These are phyloP conservation scores for Synanthedon myopaeformis DNA, from an alignment of 2,888 invertebrate species.

Conservation along the genomic window DNA sequence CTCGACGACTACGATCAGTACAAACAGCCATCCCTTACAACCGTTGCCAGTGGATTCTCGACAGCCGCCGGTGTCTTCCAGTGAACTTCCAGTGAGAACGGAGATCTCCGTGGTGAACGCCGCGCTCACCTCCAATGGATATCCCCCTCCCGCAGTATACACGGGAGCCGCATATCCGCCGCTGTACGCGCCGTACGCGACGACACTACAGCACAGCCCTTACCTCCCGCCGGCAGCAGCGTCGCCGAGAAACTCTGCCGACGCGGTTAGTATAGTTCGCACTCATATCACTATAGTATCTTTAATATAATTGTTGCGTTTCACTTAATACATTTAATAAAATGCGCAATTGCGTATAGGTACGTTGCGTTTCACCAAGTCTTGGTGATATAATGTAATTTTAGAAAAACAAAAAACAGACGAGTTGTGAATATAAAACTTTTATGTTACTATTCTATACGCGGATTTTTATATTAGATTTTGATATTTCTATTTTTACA, in stretches of 20 bases:
- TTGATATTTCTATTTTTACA: no score
- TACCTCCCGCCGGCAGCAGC: conserved; percentile 76
- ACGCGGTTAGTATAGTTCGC: conserved; percentile 41
- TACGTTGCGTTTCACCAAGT: no score
- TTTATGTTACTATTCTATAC: no score
- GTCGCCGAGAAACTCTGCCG: conserved; percentile 73
- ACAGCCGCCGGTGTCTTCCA: conserved; percentile 38
- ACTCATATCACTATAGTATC: no score
- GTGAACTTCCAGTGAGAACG: conserved; percentile 60
- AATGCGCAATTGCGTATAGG: no score
- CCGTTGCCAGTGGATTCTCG: conserved; percentile 50
- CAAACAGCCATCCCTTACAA: conserved; percentile 44
- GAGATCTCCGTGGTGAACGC: conserved; percentile 65
- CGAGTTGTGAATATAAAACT: no score
- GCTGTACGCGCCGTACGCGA: conserved; percentile 84
- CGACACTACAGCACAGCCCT: conserved; percentile 78
- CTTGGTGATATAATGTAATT: no score
- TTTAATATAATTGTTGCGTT: no score
- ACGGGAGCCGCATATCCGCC: conserved; percentile 71
- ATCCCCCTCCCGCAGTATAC: conserved; percentile 80
- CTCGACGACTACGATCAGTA: conserved; percentile 30
- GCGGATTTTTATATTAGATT: no score
- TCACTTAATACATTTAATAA: no score
- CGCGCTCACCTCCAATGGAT: conserved; percentile 74
- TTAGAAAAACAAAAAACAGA: no score